A percentile compares a stretch with the other conserved stretches of the same genome.
Conservation (phyloP, 2,888 invertebrate species). For the Carpatolechia fugitivella region DNA sequence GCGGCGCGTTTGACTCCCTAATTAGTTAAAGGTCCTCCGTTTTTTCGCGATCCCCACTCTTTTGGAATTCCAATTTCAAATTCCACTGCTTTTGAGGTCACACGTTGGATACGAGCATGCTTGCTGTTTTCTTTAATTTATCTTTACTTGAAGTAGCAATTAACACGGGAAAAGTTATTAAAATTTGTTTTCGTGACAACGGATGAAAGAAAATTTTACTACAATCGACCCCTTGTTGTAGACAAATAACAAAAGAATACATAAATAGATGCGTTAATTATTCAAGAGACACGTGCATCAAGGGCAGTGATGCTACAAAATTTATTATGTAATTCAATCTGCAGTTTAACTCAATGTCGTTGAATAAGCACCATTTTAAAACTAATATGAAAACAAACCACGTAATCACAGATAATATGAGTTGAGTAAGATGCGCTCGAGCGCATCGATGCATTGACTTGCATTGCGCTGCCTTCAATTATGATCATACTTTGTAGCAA, state of each 20-base stretch:
- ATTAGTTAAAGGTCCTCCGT: constrained; percentile 44
- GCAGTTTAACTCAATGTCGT: no score
- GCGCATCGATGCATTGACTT: constrained; percentile 4
- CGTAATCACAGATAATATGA: constrained; percentile 4
- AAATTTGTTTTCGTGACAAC: no score
- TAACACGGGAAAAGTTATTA: not conserved
- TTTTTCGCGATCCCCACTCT: constrained; percentile 28
- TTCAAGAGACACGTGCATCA: no score
- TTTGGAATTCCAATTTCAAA: constrained; percentile 5
- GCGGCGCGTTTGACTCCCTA: constrained; percentile 54
- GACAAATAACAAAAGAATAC: no score
- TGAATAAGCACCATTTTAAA: no score
- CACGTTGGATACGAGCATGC: not conserved
- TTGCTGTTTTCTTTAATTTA: not conserved
- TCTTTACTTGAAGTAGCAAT: not conserved
- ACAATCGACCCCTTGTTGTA: no score
- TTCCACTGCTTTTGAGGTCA: not conserved
- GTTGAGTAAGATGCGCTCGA: constrained; percentile 6
- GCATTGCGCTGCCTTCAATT: not conserved
- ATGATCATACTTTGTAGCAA: not conserved
- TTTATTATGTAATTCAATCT: no score
- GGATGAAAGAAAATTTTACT: no score
- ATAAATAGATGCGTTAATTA: no score
- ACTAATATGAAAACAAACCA: no score
- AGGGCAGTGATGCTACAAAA: no score